Conservation (phyloP, 2,888 invertebrate genomes). For the Pollenia amentaria region DNA sequence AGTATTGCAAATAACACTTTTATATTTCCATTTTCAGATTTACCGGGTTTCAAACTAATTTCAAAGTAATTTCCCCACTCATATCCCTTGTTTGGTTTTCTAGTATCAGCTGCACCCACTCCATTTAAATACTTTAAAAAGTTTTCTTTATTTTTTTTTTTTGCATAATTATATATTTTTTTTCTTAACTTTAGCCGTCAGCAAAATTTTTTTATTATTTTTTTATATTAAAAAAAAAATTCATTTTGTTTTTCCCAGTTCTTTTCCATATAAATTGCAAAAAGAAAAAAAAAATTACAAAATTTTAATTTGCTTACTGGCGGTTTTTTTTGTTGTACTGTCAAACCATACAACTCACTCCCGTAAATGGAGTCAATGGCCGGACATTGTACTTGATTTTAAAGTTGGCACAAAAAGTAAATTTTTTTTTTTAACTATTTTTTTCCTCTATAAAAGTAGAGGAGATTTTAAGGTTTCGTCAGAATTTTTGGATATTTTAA, state of each 20-base stretch:
- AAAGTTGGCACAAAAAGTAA: constrained; percentile 41
- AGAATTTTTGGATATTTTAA: too few relatives aligned
- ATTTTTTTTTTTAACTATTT: not conserved
- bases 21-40: not conserved
- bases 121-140: constrained; percentile 15
- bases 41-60: not conserved
- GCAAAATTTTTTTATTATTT: constrained; percentile 12
- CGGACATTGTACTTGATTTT: constrained; percentile 68
- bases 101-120: constrained; percentile 58
- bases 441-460: too few relatives aligned
- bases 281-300: constrained; percentile 42
- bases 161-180: constrained; percentile 10
- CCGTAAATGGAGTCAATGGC: constrained; percentile 58
- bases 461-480: too few relatives aligned
- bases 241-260: constrained; percentile 26
- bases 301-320: constrained; percentile 53
- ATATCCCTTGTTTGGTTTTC: constrained; percentile 1
- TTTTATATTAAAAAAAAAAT: not conserved
- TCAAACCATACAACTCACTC: constrained; percentile 1
- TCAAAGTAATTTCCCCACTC: not conserved
- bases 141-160: constrained; percentile 5
- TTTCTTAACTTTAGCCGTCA: constrained; percentile 8
- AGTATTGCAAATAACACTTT: not conserved
- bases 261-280: constrained; percentile 20
- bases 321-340: constrained; percentile 13